Conservation (phyloP, 2,113 vertebrate genomes). For the Ammodytes dubius region DNA sequence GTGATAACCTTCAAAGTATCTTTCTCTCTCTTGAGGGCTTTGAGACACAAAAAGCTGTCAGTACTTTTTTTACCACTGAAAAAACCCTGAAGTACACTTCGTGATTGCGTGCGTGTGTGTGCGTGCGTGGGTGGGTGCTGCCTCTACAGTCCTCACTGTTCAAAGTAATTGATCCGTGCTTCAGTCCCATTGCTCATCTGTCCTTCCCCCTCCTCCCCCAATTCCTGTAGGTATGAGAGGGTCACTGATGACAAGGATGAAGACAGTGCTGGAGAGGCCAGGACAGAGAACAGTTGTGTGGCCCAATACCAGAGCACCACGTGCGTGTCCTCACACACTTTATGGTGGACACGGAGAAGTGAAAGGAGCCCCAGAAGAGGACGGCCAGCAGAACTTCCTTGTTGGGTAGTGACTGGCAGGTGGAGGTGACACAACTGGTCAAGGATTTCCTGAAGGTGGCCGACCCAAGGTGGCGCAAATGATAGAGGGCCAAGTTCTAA, state of each 20-base stretch:
- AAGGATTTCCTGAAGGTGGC: slow-evolving; percentile 90
- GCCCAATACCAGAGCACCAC: slow-evolving; percentile 94
- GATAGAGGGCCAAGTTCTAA: slow-evolving; percentile 85
- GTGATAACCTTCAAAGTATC: slow-evolving; percentile 28
- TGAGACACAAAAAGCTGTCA: slow-evolving; percentile 6
- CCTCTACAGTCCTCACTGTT: too few species aligned
- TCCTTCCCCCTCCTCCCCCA: background rate
- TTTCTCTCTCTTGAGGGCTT: background rate
- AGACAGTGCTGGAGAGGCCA: slow-evolving; percentile 82
- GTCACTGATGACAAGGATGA: slow-evolving; percentile 87
- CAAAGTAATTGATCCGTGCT: background rate
- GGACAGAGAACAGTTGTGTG: slow-evolving; percentile 86
- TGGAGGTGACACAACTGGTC: slow-evolving; percentile 93
- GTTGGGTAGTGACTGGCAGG: slow-evolving; percentile 92
- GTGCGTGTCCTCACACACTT: slow-evolving; percentile 94
- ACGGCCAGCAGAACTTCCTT: slow-evolving; percentile 87
- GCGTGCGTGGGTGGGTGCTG: too few species aligned
- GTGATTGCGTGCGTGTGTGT: too few species aligned
- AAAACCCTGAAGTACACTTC: background rate
- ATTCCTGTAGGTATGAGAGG: slow-evolving; percentile 68
- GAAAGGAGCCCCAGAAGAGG: slow-evolving; percentile 66
- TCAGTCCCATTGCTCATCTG: background rate
- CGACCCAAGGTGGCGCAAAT: slow-evolving; percentile 88
- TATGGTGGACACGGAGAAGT: slow-evolving; percentile 82
- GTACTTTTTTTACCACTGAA: slow-evolving; percentile 6